A percentile compares a stretch with the other conserved stretches of the same genome.
phyloP scores from a whole-genome alignment of 64 coral and sea anemone genomes.

The Dendrophyllia cribrosa region DNA sequence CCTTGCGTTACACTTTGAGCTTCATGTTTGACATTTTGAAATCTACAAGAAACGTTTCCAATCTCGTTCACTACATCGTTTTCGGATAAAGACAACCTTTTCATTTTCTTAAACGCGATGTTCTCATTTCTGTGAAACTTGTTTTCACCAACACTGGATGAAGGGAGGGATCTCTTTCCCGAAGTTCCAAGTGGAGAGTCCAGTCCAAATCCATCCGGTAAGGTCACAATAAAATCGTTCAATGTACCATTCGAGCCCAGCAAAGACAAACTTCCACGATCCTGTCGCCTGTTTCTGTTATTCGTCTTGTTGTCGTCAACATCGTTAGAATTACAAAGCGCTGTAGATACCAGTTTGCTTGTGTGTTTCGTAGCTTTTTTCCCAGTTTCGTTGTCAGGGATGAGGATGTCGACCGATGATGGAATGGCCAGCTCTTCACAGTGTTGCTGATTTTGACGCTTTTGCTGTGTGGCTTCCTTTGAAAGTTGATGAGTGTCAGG shows the following conservation, averaged over 20 bases:
- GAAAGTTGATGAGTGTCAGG: background rate
- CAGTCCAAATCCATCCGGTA: constrained; percentile 1
- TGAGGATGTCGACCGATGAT: background rate
- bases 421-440: background rate
- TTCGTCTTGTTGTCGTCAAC: background rate
- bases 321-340: background rate
- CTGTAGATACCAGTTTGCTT: background rate
- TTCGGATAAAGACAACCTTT: background rate
- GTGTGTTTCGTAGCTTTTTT: background rate
- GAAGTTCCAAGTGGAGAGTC: background rate
- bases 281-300: background rate
- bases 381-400: background rate
- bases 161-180: background rate
- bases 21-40: background rate
- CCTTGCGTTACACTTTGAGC: background rate
- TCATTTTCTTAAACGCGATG: background rate
- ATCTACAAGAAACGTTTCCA: background rate
- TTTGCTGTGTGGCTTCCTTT: background rate
- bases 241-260: background rate
- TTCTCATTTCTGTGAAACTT: background rate
- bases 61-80: background rate
- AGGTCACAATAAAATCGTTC: background rate
- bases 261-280: background rate
- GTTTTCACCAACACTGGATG: background rate
- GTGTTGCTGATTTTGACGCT: background rate